These are phyloP conservation scores for Virgularia gustaviana DNA, from an alignment of 92 coral and sea anemone species.

Conservation along the genomic window DNA sequence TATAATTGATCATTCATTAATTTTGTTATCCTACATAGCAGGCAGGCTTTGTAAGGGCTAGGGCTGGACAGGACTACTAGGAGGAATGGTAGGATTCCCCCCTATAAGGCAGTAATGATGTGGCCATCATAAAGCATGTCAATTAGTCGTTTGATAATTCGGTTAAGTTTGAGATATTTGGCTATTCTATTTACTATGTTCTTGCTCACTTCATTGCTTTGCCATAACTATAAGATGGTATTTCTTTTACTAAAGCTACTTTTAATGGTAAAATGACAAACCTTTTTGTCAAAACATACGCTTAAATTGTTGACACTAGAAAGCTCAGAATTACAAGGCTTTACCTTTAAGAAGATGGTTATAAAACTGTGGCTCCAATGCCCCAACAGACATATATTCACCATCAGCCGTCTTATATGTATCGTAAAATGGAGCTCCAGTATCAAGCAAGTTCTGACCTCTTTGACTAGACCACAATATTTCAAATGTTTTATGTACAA, in stretches of 20 bases:
- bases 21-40: too few relatives aligned
- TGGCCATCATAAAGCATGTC: too few relatives aligned
- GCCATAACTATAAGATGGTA: background rate
- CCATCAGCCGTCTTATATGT: conserved; percentile 82
- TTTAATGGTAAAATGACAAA: too few relatives aligned
- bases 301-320: background rate
- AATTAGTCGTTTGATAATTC: too few relatives aligned
- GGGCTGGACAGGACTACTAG: too few relatives aligned
- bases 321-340: background rate
- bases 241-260: background rate
- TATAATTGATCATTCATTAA: too few relatives aligned
- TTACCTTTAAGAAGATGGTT: conserved; percentile 72
- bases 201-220: too few relatives aligned
- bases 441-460: conserved; percentile 75
- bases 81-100: too few relatives aligned
- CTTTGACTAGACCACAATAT: conserved; percentile 71
- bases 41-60: too few relatives aligned
- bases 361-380: conserved; percentile 83
- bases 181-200: too few relatives aligned
- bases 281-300: background rate
- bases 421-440: conserved; percentile 93
- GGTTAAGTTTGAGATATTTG: too few relatives aligned
- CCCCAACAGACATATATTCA: conserved; percentile 81
- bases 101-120: too few relatives aligned
- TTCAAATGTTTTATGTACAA: conserved; percentile 61